Percentiles rank a stretch among this genome's conserved stretches.
Conservation (phyloP, 2,113 vertebrate species). For the Noturus placidus region DNA sequence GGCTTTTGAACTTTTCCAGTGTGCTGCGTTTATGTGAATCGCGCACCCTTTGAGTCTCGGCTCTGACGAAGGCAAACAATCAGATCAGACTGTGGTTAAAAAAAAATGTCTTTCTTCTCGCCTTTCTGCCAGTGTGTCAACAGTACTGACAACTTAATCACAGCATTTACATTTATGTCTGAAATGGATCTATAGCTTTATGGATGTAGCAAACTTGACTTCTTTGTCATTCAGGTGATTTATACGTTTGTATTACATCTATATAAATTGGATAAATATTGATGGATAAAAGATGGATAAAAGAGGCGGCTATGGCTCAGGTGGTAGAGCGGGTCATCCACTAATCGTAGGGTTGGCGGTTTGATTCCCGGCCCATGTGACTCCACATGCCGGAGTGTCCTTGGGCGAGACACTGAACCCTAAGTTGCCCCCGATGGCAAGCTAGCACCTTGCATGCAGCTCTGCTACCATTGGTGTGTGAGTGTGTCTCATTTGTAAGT, state of each 20-base stretch:
- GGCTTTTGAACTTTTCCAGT: slow-evolving; percentile 29
- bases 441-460: too few relatives aligned
- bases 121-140: not conserved
- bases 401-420: too few relatives aligned
- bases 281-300: too few relatives aligned
- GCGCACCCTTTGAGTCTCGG: not conserved
- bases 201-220: too few relatives aligned
- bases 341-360: too few relatives aligned
- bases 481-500: too few relatives aligned
- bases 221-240: not conserved
- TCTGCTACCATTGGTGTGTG: too few relatives aligned
- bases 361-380: too few relatives aligned
- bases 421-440: too few relatives aligned
- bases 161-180: not conserved
- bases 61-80: not conserved
- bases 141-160: not conserved
- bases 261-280: not conserved
- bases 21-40: not conserved
- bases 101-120: not conserved
- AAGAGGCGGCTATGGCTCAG: too few relatives aligned
- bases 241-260: not conserved
- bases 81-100: not conserved
- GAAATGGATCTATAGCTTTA: not conserved
- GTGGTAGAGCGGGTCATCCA: too few relatives aligned
- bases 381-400: too few relatives aligned